phyloP scores from a whole-genome alignment of 2,113 vertebrate genomes.

The Romanogobio albipinnatus region DNA sequence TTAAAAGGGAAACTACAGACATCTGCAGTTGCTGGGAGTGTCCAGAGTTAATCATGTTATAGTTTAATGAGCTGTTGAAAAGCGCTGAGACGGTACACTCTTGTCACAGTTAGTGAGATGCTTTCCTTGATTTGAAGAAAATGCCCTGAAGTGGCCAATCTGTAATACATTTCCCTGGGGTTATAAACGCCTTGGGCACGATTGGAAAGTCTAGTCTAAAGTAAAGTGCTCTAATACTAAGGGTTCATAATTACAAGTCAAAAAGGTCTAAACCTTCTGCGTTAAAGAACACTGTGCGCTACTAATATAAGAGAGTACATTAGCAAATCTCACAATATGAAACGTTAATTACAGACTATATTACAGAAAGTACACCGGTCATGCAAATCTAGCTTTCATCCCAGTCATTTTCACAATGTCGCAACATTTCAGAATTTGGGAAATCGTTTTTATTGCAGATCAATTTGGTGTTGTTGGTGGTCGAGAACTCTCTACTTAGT shows the following conservation, averaged over 20 bases:
- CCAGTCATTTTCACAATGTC: no score
- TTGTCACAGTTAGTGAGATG: neutral
- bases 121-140: neutral
- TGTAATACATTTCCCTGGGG: constrained; percentile 1
- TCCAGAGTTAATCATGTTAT: neutral
- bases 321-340: neutral
- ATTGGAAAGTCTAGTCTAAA: neutral
- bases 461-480: neutral
- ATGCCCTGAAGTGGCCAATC: neutral
- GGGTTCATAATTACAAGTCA: neutral
- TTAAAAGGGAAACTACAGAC: constrained; percentile 20
- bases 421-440: neutral
- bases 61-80: constrained; percentile 23
- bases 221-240: neutral
- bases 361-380: no score
- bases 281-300: neutral
- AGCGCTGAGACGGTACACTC: neutral
- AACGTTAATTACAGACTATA: neutral
- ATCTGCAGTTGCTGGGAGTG: constrained; percentile 5
- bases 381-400: no score
- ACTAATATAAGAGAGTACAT: neutral
- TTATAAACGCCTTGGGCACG: neutral
- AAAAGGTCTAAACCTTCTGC: neutral
- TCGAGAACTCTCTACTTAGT: neutral
- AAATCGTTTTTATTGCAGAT: neutral